A percentile compares a stretch with the other conserved stretches of the same genome.
Conservation (phyloP, 1,140 invertebrate genomes). For the Oscheius sp. region DNA sequence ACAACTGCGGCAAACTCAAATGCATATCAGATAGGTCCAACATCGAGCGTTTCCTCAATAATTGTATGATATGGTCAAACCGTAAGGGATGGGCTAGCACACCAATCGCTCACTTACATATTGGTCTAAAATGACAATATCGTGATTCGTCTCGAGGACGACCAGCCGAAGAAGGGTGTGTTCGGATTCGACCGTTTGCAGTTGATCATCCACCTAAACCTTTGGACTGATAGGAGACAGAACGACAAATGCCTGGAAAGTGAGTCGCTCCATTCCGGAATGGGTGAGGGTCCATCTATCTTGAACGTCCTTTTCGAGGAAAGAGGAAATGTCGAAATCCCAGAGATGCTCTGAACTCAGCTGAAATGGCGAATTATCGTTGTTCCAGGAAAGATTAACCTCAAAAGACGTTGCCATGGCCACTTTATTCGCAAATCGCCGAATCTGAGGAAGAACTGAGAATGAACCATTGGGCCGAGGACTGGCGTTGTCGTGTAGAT, state of each 20-base stretch:
- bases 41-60: no score
- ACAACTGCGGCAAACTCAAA: no score
- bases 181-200: constrained; percentile 29
- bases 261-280: constrained; percentile 13
- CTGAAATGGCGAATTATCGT: constrained; percentile 7
- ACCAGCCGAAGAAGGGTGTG: constrained; percentile 18
- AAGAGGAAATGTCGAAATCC: constrained; percentile 34
- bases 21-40: no score
- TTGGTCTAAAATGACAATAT: constrained; percentile 30
- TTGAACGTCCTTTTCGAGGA: constrained; percentile 36
- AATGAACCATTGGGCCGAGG: not conserved
- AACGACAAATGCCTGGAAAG: no score
- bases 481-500: constrained; percentile 24
- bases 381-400: not conserved
- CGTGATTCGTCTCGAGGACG: constrained; percentile 22
- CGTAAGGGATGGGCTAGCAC: no score
- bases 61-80: no score
- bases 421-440: constrained; percentile 20
- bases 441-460: not conserved
- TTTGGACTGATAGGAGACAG: no score
- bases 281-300: constrained; percentile 27
- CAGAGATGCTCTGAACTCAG: constrained; percentile 35
- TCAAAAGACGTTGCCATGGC: constrained; percentile 2
- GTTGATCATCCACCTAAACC: constrained; percentile 20
- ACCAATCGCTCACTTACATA: no score